A percentile compares a stretch with the other conserved stretches of the same genome.
Conservation (phyloP, 2,113 vertebrate species). For the Hydrolagus affinis region DNA sequence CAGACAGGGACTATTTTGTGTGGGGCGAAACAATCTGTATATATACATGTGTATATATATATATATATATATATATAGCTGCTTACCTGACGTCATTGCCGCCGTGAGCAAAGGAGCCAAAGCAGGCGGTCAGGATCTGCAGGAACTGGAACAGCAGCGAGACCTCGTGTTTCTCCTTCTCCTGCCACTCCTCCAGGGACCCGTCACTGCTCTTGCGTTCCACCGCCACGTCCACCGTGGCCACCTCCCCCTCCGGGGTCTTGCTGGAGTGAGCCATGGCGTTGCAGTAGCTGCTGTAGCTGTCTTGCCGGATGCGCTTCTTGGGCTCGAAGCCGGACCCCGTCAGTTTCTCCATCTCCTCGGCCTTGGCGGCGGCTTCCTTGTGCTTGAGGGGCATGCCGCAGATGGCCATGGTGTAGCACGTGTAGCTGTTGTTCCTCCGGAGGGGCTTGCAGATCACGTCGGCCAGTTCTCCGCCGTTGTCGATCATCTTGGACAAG, state of each 20-base stretch:
- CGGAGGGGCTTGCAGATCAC: constrained; percentile 71
- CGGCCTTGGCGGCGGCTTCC: constrained; percentile 54
- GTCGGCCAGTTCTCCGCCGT: constrained; percentile 70
- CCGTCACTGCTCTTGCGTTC: constrained; percentile 47
- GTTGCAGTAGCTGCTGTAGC: constrained; percentile 84
- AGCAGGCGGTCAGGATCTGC: constrained; percentile 91
- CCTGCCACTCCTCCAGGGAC: constrained; percentile 67
- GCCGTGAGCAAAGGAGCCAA: constrained; percentile 92
- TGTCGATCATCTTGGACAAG: constrained; percentile 83
- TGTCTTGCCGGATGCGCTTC: constrained; percentile 77
- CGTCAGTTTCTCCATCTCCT: constrained; percentile 55
- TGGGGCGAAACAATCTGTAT: no score
- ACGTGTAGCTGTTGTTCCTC: constrained; percentile 94
- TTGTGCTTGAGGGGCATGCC: constrained; percentile 73
- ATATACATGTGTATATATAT: no score
- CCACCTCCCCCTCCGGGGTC: constrained; percentile 45
- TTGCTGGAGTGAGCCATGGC: constrained; percentile 61
- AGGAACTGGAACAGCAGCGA: constrained; percentile 86
- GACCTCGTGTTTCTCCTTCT: constrained; percentile 80
- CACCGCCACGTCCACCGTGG: constrained; percentile 44
- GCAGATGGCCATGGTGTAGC: constrained; percentile 92
- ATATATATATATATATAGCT: no score
- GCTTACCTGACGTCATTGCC: constrained; percentile 90
- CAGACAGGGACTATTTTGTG: no score
- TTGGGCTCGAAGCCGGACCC: constrained; percentile 52